Percentiles rank a stretch among this genome's conserved stretches.
Evolutionary conservation across 2,113 vertebrate genomes (phyloP).

Genomic region (Megaleporinus macrocephalus): DNA sequence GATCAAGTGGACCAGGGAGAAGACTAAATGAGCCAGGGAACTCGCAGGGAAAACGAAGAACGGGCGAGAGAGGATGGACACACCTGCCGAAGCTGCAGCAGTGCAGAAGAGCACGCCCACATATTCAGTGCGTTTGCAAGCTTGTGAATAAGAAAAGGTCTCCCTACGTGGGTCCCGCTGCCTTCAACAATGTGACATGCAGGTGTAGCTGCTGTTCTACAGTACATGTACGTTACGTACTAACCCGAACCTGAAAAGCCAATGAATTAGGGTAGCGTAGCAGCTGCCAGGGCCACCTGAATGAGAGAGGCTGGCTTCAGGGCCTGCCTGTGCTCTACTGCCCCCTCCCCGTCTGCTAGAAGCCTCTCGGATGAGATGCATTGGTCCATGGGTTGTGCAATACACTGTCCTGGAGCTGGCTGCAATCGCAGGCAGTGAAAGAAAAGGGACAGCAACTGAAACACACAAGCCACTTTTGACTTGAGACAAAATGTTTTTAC

Average conservation of each 20-base stretch:
- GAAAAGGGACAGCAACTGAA: slow-evolving; percentile 42
- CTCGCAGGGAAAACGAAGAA: background rate
- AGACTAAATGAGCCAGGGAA: slow-evolving; percentile 50
- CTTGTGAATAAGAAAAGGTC: slow-evolving; percentile 13
- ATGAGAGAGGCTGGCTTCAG: background rate
- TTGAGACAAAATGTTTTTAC: slow-evolving; percentile 31
- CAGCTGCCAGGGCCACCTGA: slow-evolving; percentile 25
- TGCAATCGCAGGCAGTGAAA: slow-evolving; percentile 50
- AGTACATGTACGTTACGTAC: slow-evolving; percentile 4
- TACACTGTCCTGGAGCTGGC: slow-evolving; percentile 59
- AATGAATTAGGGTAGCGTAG: slow-evolving; percentile 5
- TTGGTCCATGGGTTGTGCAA: slow-evolving; percentile 60
- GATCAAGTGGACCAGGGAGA: slow-evolving; percentile 72
- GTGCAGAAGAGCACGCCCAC: background rate
- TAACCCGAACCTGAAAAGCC: slow-evolving; percentile 41
- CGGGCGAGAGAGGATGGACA: background rate
- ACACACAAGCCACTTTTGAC: slow-evolving; percentile 57
- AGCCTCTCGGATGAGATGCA: slow-evolving; percentile 27
- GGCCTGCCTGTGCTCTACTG: slow-evolving; percentile 18
- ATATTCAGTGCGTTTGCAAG: background rate
- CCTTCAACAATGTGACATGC: slow-evolving; percentile 40
- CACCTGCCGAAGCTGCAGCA: slow-evolving; percentile 14
- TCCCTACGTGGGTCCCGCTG: slow-evolving; percentile 2
- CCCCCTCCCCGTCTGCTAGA: slow-evolving; percentile 33
- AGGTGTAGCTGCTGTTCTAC: slow-evolving; percentile 31